These are phyloP conservation scores for Drosophila triauraria DNA, from an alignment of 1,140 invertebrate species.

Conservation along the genomic window DNA sequence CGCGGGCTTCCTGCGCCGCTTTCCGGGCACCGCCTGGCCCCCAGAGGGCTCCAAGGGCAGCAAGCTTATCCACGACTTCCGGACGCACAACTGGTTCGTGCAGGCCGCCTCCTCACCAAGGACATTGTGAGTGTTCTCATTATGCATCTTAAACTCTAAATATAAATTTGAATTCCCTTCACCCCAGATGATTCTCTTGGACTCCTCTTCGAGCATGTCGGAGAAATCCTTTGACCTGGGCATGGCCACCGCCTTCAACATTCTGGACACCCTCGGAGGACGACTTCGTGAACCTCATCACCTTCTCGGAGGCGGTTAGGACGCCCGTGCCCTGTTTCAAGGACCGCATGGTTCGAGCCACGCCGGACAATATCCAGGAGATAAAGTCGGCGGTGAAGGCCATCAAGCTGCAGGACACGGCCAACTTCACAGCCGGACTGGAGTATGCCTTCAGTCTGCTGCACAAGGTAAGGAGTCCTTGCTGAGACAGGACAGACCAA, in stretches of 20 bases:
- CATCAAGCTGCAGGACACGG: constrained; percentile 90
- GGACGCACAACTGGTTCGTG: constrained; percentile 96
- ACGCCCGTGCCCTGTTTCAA: constrained; percentile 94
- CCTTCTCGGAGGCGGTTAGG: constrained; percentile 91
- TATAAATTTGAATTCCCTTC: neutral
- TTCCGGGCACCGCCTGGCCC: constrained; percentile 95
- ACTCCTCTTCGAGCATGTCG: constrained; percentile 95
- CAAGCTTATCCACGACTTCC: constrained; percentile 94
- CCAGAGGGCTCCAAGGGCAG: constrained; percentile 87
- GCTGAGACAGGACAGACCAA: too few species aligned
- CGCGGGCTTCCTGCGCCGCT: constrained; percentile 95
- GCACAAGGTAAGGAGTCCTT: constrained; percentile 88
- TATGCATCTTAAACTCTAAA: too few species aligned
- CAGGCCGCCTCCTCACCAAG: constrained; percentile 97
- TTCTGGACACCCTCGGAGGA: constrained; percentile 97
- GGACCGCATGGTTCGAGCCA: constrained; percentile 95
- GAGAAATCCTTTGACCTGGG: constrained; percentile 94
- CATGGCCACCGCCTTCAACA: constrained; percentile 92
- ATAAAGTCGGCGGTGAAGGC: constrained; percentile 91
- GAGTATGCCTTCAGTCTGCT: constrained; percentile 96
- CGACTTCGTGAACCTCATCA: constrained; percentile 98
- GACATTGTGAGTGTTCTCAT: constrained; percentile 88
- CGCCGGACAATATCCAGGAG: constrained; percentile 93
- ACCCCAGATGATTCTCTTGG: constrained; percentile 92
- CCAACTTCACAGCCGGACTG: constrained; percentile 97